These are phyloP conservation scores for Pemphigus obesinymphae DNA, from an alignment of 1,140 invertebrate species.

Conservation along the genomic window DNA sequence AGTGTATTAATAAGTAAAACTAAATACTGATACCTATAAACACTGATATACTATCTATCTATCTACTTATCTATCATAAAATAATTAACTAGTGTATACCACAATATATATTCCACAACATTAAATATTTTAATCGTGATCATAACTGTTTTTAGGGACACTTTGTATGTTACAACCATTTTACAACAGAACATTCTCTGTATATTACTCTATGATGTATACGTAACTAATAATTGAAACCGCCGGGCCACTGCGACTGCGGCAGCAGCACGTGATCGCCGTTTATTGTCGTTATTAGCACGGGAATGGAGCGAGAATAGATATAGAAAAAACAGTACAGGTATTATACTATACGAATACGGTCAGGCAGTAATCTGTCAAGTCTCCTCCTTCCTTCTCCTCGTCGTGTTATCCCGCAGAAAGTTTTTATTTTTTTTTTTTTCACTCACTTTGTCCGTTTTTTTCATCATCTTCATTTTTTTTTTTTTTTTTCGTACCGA, in stretches of 20 bases:
- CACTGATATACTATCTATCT: no score
- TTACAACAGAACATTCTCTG: no score
- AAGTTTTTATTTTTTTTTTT: background rate
- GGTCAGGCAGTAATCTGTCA: conserved; percentile 16
- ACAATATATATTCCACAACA: no score
- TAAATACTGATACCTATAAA: no score
- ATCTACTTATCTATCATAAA: no score
- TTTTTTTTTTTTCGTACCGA: background rate
- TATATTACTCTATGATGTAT: no score
- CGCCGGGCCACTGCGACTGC: background rate
- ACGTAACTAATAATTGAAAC: conserved; percentile 7
- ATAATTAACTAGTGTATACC: no score
- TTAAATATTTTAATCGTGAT: no score
- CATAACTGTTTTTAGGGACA: no score
- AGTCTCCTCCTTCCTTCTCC: background rate
- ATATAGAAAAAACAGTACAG: background rate
- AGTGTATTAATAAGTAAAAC: no score
- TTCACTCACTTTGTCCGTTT: no score
- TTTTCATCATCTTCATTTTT: background rate
- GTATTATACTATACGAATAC: background rate
- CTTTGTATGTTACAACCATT: no score
- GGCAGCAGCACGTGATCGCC: conserved; percentile 28
- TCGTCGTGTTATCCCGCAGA: background rate
- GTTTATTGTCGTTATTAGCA: conserved; percentile 36
- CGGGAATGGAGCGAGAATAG: background rate